Evolutionary conservation across 2,797 vertebrate genomes (phyloP), one percentile per base, ranked within the genome.

Genomic region (Diplodus sargus): DNA sequence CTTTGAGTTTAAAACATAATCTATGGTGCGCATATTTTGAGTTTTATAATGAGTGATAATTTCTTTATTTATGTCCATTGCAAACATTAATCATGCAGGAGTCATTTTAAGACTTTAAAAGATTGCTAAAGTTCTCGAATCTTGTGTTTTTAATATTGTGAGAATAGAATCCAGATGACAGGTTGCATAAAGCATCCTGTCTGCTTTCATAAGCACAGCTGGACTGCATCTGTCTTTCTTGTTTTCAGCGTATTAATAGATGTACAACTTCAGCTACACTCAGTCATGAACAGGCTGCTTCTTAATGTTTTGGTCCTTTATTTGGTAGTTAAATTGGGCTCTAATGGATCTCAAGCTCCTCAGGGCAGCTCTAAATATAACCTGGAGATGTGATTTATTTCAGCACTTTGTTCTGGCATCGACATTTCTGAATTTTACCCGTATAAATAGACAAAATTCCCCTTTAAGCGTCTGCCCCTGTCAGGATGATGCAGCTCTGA

Each of bases 161-260:
- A 45, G 62, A 77, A 45, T 15, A 28, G 18, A 28, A 48, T 49
- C 57, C 59, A 74, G 39, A 62, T 81, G 48, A 47, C 6, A 16
- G 69, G 69, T 70, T 81, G 45, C 39, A 56, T 73, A 57, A 76
- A 9, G 0, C 4, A 23, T 49, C 42, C 23, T 45, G 48, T 60
- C 48, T 59, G 20, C 39, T 28, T 53, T 45, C 51, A 16, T 66
- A 51, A 74, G 54, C 2, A 45, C 77, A 85, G 78, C 77, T 78
- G 71, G 45, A 62, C 67, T 54, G 73, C 0, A 70, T 78, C 63
- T 61, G 53, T 58, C 67, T 5, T 67, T 52, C 73, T 71, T 34
- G 51, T 18, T 16, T 18, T 64, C 22, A 9, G 23, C 6, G 6
- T 30, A 15, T 52, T 70, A n/a, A 23, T 5, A 45, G n/a, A 53